Evolutionary conservation across 1,140 invertebrate species (phyloP), one percentile per base, ranked within the genome.

Genomic region (Amyelois transitella): DNA sequence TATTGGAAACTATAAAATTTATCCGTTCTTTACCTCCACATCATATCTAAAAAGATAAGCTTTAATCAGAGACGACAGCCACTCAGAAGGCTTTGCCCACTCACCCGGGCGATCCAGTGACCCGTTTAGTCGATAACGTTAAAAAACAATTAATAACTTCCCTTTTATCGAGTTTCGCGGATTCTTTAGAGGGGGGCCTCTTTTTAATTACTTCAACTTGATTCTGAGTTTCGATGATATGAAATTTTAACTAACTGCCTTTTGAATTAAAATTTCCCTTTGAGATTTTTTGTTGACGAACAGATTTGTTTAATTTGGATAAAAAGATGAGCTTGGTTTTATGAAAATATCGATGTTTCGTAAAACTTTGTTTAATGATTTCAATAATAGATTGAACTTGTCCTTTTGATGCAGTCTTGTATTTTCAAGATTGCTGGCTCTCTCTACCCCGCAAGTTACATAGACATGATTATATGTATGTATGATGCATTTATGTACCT

Each of bases 121-220:
- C 72, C 72, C 69, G 63, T 51, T 75, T 75, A 44, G 32, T 38
- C 51, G 52, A 55, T 55, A 62, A 54, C 58, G 55, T 68, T 70
- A 70, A 63, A 77, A 70, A 77, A 78, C 66, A 64, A 72, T 75
- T 70, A 67, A 77, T 72, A 72, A 69, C 57, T 66, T 60, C 50
- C 54, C 62, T 62, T 21, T 65, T 63, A 74, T 71, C 58, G 60
- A 70, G 64, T 67, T 62, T 63, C 18, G 44, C 18, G 56, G 62
- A 64, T 62, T 64, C 64, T 62, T 64, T 48, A 51, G 58, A 45
- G 55, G 61, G 51, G 53, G 53, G 53, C 51, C 53, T 70, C 55
- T 69, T 69, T 76, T 76, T 78, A 74, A 75, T 78, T 76, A 71
- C 66, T 71, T 56, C 63, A 57, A 57, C 22, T 57, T 21, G 59